Evolutionary conservation across 92 coral and sea anemone species (phyloP), one percentile per base, ranked within the genome.

Genomic region (Heliopora coerulea): DNA sequence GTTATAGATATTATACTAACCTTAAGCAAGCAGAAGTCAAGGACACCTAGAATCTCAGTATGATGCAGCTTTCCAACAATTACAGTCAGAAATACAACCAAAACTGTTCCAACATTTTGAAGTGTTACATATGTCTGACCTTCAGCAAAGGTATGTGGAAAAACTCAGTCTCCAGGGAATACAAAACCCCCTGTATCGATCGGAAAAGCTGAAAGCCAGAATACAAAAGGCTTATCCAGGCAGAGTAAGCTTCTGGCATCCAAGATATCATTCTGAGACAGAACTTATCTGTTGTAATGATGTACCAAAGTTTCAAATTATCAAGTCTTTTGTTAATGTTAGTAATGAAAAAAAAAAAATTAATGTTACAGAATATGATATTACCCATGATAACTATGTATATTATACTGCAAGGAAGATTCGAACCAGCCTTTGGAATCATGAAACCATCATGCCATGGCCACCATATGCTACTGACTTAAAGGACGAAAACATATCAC

Each of bases 171-270:
- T 56, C 7, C 63, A 70, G 60, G 84, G 84, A 25, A 20, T 72
- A 59, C 79, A 80, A 21, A 80, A 72, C 79, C 80, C 84, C 61
- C 66, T 81, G 75, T 68, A 83, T 76, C 77, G 74, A 73, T 79
- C 83, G 68, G 83, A 67, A 57, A 56, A 64, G 79, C 59, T 54
- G 78, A 78, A 62, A 65, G 79, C 26, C n/a, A n/a, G n/a, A n/a
- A n/a, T n/a, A n/a, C n/a, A n/a, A n/a, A n/a, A n/a, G n/a, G n/a
- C n/a, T n/a, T 78, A 65, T 61, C 83, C 11, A 41, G 86, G 83
- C 37, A 78, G 79, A 66, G 56, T 83, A 68, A 78, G 73, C 73
- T 83, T 83, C 63, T 83, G 86, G 86, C 83, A 83, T 56, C 79
- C 79, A 31, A 37, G 42, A 37, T 33, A 78, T 61, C 74, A 73